Conservation (phyloP, 2,888 invertebrate genomes). For the Dynastes tityus region DNA sequence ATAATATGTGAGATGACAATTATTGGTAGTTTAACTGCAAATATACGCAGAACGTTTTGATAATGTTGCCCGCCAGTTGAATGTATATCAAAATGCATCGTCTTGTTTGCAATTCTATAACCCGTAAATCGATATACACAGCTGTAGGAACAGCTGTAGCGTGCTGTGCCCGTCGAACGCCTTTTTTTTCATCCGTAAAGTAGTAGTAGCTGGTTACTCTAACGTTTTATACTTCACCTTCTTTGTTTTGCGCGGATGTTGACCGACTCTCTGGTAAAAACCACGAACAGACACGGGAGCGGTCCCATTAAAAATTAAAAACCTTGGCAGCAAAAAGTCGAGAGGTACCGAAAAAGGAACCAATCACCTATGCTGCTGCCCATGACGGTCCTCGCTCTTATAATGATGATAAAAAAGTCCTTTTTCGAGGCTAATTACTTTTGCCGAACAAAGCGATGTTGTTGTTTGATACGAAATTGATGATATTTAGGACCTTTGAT, state of each 20-base stretch:
- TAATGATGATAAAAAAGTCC: too few relatives aligned
- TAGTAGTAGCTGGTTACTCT: not conserved
- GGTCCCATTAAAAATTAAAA: conserved; percentile 13
- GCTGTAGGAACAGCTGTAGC: conserved; percentile 45
- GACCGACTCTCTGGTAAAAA: conserved; percentile 3
- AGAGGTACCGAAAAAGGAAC: too few relatives aligned
- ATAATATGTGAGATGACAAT: not conserved
- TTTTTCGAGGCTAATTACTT: too few relatives aligned
- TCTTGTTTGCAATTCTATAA: conserved; percentile 45
- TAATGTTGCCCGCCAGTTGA: not conserved
- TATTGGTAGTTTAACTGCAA: not conserved
- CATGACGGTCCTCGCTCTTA: too few relatives aligned
- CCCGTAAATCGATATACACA: conserved; percentile 45
- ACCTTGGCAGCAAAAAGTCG: not conserved
- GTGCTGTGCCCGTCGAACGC: not conserved
- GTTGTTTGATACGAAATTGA: too few relatives aligned
- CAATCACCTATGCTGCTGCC: too few relatives aligned
- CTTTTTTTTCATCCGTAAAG: not conserved
- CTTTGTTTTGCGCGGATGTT: conserved; percentile 13
- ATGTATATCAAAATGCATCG: conserved; percentile 21
- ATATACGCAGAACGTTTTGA: not conserved
- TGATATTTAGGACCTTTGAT: too few relatives aligned
- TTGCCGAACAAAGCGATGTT: too few relatives aligned
- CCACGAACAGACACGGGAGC: not conserved
- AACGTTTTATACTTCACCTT: conserved; percentile 8